Conservation (phyloP, 1,140 invertebrate genomes). For the Chironomus tepperi region DNA sequence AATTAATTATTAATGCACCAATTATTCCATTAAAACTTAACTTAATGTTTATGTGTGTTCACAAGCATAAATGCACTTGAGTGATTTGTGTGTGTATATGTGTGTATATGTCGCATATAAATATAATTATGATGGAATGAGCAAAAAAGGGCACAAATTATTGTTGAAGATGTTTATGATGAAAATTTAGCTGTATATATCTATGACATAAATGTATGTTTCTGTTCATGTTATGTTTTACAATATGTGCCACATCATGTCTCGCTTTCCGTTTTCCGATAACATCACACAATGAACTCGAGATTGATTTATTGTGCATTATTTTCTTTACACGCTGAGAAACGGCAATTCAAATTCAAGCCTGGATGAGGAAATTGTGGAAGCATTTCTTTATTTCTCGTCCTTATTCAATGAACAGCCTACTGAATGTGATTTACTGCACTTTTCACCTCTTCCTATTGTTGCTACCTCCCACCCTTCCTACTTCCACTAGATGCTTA, state of each 20-base stretch:
- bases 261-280: not conserved
- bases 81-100: not conserved
- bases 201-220: not conserved
- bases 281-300: slow-evolving; percentile 17
- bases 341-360: not conserved
- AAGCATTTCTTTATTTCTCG: no score
- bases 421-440: not conserved
- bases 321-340: not conserved
- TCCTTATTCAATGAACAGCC: not conserved
- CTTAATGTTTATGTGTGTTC: not conserved
- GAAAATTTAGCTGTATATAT: not conserved
- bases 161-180: not conserved
- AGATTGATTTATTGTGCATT: not conserved
- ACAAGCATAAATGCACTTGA: not conserved
- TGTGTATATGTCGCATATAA: not conserved
- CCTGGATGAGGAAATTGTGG: no score
- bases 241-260: slow-evolving; percentile 19
- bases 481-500: not conserved
- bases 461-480: not conserved
- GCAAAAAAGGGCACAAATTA: no score
- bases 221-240: not conserved
- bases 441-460: not conserved
- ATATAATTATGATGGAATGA: no score
- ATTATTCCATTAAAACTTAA: not conserved
- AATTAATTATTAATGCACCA: slow-evolving; percentile 23